Evolutionary conservation across 2,113 vertebrate genomes (phyloP).

Genomic region (Xiphophorus hellerii): DNA sequence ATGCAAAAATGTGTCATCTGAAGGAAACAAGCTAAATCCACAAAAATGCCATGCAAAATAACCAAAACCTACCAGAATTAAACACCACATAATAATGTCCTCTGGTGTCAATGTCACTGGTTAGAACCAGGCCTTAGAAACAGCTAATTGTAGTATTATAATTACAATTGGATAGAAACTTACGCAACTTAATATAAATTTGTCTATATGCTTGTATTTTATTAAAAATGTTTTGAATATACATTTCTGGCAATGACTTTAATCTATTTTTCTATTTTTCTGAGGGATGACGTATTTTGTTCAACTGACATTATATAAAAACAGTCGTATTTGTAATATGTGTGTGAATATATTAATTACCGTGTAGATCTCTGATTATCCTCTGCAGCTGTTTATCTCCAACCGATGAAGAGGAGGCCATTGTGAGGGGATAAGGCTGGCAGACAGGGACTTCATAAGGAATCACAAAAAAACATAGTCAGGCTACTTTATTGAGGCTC

Average conservation of each 20-base stretch:
- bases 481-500: background rate
- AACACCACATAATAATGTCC: background rate
- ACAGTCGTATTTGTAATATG: background rate
- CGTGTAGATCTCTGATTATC: constrained; percentile 92
- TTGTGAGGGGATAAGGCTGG: constrained; percentile 53
- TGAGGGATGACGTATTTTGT: background rate
- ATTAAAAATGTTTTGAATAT: too few species aligned
- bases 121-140: background rate
- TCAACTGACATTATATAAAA: background rate
- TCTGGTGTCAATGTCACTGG: background rate
- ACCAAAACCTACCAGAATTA: background rate
- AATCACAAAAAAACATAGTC: background rate
- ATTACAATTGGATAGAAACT: too few species aligned
- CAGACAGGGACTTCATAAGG: constrained; percentile 16
- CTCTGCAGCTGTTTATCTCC: constrained; percentile 92
- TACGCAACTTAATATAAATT: too few species aligned
- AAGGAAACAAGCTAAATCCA: too few species aligned
- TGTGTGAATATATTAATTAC: constrained; percentile 69
- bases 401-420: constrained; percentile 82
- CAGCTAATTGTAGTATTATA: background rate
- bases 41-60: background rate
- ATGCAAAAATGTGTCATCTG: too few species aligned
- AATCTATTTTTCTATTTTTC: background rate
- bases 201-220: too few species aligned
- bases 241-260: too few species aligned